These are phyloP conservation scores for Nematolebias whitei DNA, from an alignment of 2,113 vertebrate species.

Conservation along the genomic window DNA sequence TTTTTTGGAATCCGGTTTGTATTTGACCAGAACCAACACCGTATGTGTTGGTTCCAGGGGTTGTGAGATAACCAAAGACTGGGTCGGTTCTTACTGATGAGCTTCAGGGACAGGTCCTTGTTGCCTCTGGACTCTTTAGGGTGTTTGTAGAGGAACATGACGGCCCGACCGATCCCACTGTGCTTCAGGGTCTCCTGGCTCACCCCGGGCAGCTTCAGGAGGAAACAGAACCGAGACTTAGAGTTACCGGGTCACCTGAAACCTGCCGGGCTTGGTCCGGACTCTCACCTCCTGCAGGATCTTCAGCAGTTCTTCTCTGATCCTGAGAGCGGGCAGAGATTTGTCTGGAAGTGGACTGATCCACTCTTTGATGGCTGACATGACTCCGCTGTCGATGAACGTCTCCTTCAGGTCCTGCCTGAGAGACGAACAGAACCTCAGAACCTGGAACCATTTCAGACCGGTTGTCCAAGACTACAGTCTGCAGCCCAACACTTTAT, in stretches of 20 bases:
- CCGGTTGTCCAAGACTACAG: too few relatives aligned
- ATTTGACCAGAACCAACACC: too few relatives aligned
- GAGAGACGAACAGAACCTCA: background rate
- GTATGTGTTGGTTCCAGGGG: too few relatives aligned
- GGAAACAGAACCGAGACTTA: background rate
- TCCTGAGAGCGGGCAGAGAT: conserved; percentile 92
- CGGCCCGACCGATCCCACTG: conserved; percentile 94
- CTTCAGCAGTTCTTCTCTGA: conserved; percentile 92
- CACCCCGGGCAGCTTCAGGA: conserved; percentile 90
- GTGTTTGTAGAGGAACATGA: conserved; percentile 99
- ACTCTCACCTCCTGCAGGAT: conserved; percentile 91
- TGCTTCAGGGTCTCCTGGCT: conserved; percentile 98
- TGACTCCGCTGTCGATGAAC: conserved; percentile 98
- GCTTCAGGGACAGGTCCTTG: conserved; percentile 97
- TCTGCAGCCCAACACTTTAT: too few relatives aligned
- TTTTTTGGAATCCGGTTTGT: too few relatives aligned
- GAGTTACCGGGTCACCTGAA: background rate
- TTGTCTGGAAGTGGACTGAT: conserved; percentile 96
- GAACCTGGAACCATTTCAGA: background rate
- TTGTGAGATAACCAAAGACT: too few relatives aligned
- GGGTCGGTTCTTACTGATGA: conserved; percentile 90
- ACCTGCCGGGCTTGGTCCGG: background rate
- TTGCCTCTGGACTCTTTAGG: conserved; percentile 95
- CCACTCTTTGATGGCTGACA: conserved; percentile 99
- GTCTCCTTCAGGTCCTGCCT: conserved; percentile 98